Percentiles rank a stretch among this genome's conserved stretches.
Conservation (phyloP, 2,888 invertebrate genomes). For the Polylopha cassiicola region DNA sequence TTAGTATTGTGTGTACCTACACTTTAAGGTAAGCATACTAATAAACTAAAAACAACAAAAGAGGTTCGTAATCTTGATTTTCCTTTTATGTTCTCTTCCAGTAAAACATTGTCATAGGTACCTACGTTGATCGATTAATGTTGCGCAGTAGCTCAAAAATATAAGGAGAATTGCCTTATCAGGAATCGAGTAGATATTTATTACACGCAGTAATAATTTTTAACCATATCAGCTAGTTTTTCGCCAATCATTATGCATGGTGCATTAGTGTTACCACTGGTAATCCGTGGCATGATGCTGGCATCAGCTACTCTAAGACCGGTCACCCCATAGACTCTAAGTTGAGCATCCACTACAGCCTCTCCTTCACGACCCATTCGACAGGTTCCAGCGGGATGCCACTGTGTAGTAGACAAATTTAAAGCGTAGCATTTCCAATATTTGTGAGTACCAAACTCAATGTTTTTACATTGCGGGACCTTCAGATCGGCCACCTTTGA, state of each 20-base stretch:
- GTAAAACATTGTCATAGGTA: too few species aligned
- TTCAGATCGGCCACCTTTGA: conserved; percentile 32
- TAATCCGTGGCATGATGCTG: conserved; percentile 84
- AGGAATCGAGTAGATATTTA: too few species aligned
- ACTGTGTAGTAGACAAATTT: conserved; percentile 23
- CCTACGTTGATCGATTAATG: too few species aligned
- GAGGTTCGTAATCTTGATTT: too few species aligned
- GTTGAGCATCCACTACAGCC: conserved; percentile 28
- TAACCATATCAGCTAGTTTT: conserved; percentile 21
- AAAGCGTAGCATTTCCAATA: conserved; percentile 30
- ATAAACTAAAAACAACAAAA: too few species aligned
- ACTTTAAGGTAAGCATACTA: too few species aligned
- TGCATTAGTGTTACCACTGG: conserved; percentile 85
- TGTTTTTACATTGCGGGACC: conserved; percentile 36
- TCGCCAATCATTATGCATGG: conserved; percentile 87
- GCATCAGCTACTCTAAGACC: conserved; percentile 81
- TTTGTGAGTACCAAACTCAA: conserved; percentile 15
- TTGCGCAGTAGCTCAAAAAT: too few species aligned
- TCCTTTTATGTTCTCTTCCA: too few species aligned
- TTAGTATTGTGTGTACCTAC: too few species aligned
- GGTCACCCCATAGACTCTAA: conserved; percentile 27
- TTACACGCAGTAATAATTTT: not conserved
- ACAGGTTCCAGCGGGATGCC: conserved; percentile 31
- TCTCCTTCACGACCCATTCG: conserved; percentile 27
- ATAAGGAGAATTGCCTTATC: too few species aligned